Percentiles rank a stretch among this genome's conserved stretches.
Evolutionary conservation across 1,140 invertebrate species (phyloP).

Genomic region (Scaptomyza hsui): DNA sequence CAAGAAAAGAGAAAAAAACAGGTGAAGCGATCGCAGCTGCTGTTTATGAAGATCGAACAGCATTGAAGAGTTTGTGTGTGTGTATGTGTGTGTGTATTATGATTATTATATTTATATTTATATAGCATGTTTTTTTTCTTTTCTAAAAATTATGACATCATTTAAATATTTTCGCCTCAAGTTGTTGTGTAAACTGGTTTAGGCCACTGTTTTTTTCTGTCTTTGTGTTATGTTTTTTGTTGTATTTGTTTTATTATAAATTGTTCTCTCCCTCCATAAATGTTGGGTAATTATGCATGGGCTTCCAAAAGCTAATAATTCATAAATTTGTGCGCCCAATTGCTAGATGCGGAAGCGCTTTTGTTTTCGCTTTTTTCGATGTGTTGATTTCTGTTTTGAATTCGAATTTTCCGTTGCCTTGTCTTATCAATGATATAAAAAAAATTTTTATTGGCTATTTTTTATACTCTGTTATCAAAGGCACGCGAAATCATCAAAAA

Average conservation of each 20-base stretch:
- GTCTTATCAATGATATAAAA: conserved; percentile 46
- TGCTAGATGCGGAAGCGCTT: conserved; percentile 73
- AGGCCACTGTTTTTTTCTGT: conserved; percentile 49
- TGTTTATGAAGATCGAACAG: conserved; percentile 43
- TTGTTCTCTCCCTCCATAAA: conserved; percentile 26
- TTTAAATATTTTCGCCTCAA: conserved; percentile 78
- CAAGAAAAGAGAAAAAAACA: conserved; percentile 33
- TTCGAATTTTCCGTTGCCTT: conserved; percentile 37
- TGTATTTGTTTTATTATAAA: conserved; percentile 31
- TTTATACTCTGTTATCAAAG: not conserved
- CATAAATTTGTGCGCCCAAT: conserved; percentile 75
- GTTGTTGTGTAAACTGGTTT: conserved; percentile 74
- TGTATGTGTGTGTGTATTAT: conserved; percentile 44
- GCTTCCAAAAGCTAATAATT: conserved; percentile 68
- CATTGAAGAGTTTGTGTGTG: conserved; percentile 37
- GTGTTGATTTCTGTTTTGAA: conserved; percentile 40
- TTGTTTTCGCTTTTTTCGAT: conserved; percentile 53
- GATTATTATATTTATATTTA: conserved; percentile 73
- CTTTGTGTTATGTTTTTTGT: conserved; percentile 15
- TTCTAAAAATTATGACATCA: conserved; percentile 78
- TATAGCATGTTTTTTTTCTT: conserved; percentile 28
- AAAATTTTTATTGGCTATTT: not conserved
- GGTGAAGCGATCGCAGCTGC: conserved; percentile 53
- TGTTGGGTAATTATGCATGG: conserved; percentile 70
- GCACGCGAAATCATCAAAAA: conserved; percentile 17